Evolutionary conservation across 2,888 invertebrate species (phyloP), one percentile per base, ranked within the genome.

Genomic region (Philonicus albiceps): DNA sequence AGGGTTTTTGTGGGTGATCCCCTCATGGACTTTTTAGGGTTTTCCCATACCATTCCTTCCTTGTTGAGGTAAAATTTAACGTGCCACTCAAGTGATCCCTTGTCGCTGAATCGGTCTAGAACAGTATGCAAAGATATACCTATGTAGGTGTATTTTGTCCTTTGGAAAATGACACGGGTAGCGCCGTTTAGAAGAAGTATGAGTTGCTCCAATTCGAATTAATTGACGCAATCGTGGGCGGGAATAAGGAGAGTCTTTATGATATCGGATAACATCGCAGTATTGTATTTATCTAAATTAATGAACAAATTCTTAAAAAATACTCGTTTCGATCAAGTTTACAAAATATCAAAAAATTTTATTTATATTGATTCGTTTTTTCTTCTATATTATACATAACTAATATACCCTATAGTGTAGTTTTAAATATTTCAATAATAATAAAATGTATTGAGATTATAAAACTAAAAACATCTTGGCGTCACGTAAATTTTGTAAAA

Each of bases 1-100:
- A 43, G 76, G 84, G 37, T 31, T 73, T 84, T 43, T 64, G 64
- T 64, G 81, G 81, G 64, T 64, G 64, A 64, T 64, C 64, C 64
- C 64, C 64, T 27, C 27, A 64, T 64, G 27, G 64, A 64, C 22
- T 64, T 64, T 64, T 64, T 64, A 37, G 19, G 37, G 75, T 37
- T 75, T 75, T 75, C 30, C 75, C 19, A 22, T 31, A 34, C 75
- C 8, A 34, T 75, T 75, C 8, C 64, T 64, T 11, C 19, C 11
- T 27, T 27, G 40, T 22, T 8, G 64, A 64, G 64, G 64, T 11
- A 64, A 22, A 64, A 64, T 64, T 27, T 64, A 64, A 11, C 27
- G 27, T 64, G 27, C 13, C 19, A 64, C 64, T 64, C 27, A 64
- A 64, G 11, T 8, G 64, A 64, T 64, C 27, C 64, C 64, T 64